phyloP scores from a whole-genome alignment of 2,797 vertebrate species.

The Ctenochaetus hawaiiensis region DNA sequence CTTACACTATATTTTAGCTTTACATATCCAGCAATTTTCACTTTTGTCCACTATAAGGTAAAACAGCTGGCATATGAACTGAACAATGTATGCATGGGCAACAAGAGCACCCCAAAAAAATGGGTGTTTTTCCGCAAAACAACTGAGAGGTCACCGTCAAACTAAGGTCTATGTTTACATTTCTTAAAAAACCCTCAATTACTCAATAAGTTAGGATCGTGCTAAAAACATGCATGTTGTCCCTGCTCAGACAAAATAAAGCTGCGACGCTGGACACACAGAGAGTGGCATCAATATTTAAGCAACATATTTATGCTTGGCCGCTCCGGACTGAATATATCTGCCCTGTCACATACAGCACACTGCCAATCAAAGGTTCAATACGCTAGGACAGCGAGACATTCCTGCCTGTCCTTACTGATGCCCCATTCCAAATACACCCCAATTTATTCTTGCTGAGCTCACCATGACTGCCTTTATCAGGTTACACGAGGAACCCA shows the following conservation, averaged over 20 bases:
- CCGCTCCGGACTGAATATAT: conserved; percentile 70
- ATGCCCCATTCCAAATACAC: not conserved
- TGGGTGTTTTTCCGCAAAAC: too few species aligned
- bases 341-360: conserved; percentile 62
- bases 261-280: conserved; percentile 28
- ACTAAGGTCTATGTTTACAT: not conserved
- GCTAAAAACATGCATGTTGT: not conserved
- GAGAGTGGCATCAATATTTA: conserved; percentile 76
- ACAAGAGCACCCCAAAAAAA: not conserved
- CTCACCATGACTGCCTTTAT: not conserved
- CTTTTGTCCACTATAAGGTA: too few species aligned
- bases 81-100: not conserved
- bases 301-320: conserved; percentile 65
- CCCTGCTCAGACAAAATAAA: conserved; percentile 4
- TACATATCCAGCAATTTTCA: too few species aligned
- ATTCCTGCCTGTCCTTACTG: not conserved
- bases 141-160: not conserved
- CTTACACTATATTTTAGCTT: too few species aligned
- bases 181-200: not conserved
- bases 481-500: not conserved
- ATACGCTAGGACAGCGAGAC: not conserved
- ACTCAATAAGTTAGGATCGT: not conserved
- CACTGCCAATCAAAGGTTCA: not conserved
- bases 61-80: too few species aligned
- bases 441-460: not conserved